These are phyloP conservation scores for Scomber colias DNA, from an alignment of 2,113 vertebrate genomes.

Conservation along the genomic window DNA sequence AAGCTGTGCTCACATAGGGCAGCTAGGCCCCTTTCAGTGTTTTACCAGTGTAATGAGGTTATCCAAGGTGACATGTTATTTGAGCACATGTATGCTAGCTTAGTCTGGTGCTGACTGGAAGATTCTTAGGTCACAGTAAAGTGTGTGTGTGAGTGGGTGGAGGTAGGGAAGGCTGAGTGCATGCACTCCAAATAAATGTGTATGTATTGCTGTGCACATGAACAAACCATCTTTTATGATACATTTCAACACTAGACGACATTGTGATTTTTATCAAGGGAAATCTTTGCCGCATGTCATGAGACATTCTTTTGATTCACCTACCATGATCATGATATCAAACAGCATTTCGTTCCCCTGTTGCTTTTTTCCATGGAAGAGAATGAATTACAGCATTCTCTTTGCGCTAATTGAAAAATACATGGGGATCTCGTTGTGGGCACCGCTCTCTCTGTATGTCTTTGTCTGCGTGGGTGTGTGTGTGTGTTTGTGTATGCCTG, in stretches of 20 bases:
- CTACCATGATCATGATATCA: conserved; percentile 52
- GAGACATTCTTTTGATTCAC: conserved; percentile 51
- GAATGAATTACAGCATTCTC: conserved; percentile 60
- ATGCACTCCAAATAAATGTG: conserved; percentile 71
- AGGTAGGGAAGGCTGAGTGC: not conserved
- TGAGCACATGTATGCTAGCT: conserved; percentile 75
- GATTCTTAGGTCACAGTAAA: conserved; percentile 69
- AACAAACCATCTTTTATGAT: conserved; percentile 51
- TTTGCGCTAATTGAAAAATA: conserved; percentile 68
- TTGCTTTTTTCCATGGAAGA: conserved; percentile 1
- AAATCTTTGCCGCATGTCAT: conserved; percentile 44
- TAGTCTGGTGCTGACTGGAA: conserved; percentile 64
- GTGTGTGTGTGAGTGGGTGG: conserved; percentile 38
- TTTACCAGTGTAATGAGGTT: conserved; percentile 64
- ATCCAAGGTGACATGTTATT: conserved; percentile 80
- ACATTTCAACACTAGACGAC: conserved; percentile 33
- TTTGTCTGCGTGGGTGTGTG: conserved; percentile 57
- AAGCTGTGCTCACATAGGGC: conserved; percentile 23
- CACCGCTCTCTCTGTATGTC: conserved; percentile 52
- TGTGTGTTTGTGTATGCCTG: conserved; percentile 62
- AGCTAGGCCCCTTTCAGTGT: conserved; percentile 32
- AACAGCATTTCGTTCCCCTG: conserved; percentile 30
- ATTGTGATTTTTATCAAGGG: conserved; percentile 45
- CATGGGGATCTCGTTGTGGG: conserved; percentile 45
- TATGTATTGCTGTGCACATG: conserved; percentile 31